phyloP scores from a whole-genome alignment of 2,797 vertebrate species.

The Intellagama lesueurii region DNA sequence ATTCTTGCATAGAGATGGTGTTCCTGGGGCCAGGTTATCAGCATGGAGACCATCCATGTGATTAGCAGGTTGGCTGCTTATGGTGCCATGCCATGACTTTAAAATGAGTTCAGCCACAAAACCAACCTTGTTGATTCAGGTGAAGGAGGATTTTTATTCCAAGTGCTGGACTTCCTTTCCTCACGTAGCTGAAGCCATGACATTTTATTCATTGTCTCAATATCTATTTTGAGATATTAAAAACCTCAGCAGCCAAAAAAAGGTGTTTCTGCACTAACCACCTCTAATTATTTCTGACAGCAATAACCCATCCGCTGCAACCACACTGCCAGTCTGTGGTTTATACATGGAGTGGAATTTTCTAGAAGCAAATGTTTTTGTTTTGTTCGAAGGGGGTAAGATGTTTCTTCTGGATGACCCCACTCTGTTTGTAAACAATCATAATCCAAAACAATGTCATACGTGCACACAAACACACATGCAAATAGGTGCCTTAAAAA shows the following conservation, averaged over 20 bases:
- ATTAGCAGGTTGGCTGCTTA: background rate
- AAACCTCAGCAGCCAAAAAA: slow-evolving; percentile 20
- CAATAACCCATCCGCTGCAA: background rate
- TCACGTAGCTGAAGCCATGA: background rate
- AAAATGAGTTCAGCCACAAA: background rate
- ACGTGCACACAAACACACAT: background rate
- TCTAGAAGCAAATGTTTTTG: background rate
- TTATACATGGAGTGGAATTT: background rate
- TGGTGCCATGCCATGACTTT: background rate
- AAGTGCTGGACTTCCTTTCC: background rate
- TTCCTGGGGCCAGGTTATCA: background rate
- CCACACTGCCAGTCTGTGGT: background rate
- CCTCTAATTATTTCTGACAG: slow-evolving; percentile 31
- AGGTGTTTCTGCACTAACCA: slow-evolving; percentile 20
- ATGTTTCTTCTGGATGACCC: background rate
- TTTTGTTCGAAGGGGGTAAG: background rate
- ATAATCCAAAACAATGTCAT: background rate
- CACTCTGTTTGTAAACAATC: background rate
- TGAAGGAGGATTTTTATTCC: background rate
- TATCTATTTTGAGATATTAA: slow-evolving; percentile 28
- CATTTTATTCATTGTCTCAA: background rate
- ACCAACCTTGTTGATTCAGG: background rate
- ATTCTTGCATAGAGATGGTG: too few relatives aligned
- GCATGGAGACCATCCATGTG: background rate
- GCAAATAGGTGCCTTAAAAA: background rate